Evolutionary conservation across 1,140 invertebrate species (phyloP).

Genomic region (Brachystomella parvula): DNA sequence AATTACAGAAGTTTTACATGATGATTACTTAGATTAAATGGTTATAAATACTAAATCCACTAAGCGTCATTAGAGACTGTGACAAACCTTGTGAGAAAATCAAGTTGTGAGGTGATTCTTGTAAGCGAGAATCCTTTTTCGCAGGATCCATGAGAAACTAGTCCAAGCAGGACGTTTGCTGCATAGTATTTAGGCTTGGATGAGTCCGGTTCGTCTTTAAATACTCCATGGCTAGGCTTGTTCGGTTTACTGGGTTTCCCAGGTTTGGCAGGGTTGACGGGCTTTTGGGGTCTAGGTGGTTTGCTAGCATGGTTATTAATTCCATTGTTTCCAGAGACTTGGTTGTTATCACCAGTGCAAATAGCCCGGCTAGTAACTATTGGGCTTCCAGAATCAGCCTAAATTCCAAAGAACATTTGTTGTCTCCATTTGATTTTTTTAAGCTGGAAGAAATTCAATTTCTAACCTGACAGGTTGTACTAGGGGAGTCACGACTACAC

Average conservation of each 20-base stretch:
- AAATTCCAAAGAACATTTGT: not conserved
- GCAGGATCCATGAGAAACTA: conserved; percentile 13
- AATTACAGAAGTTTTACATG: too few relatives aligned
- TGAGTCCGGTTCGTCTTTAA: not conserved
- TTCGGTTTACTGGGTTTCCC: not conserved
- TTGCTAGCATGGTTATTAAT: not conserved
- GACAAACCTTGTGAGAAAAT: not conserved
- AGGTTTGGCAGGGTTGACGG: conserved; percentile 5
- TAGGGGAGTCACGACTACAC: not conserved
- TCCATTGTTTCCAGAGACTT: not conserved
- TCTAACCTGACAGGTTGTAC: conserved; percentile 3
- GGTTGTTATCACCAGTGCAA: not conserved
- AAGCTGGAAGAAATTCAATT: too few relatives aligned
- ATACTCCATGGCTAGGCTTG: conserved; percentile 4
- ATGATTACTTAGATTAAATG: too few relatives aligned
- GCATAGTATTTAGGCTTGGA: not conserved
- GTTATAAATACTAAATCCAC: too few relatives aligned
- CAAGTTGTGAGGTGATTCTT: conserved; percentile 1
- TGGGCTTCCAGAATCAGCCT: conserved; percentile 15
- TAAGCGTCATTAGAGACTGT: not conserved
- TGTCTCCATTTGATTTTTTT: not conserved
- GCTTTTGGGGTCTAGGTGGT: conserved; percentile 7
- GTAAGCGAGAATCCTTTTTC: conserved; percentile 10
- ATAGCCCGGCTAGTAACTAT: not conserved
- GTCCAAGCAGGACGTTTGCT: not conserved